Evolutionary conservation across 2,797 vertebrate species (phyloP).

Genomic region (Takifugu rubripes): DNA sequence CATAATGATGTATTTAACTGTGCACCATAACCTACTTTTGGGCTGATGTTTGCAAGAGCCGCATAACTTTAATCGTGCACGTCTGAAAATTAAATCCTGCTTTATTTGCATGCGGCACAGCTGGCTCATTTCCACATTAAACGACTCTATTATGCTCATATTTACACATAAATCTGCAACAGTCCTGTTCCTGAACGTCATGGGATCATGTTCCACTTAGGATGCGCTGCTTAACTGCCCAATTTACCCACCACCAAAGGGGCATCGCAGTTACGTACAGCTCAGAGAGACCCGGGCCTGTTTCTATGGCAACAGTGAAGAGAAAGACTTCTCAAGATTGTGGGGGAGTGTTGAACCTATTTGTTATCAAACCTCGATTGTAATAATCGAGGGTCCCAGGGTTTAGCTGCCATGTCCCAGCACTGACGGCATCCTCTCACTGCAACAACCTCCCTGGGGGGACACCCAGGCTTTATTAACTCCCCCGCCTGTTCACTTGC

Average conservation of each 20-base stretch:
- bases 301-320: conserved; percentile 70
- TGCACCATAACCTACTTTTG: not conserved
- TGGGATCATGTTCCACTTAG: conserved; percentile 37
- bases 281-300: conserved; percentile 39
- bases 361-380: conserved; percentile 37
- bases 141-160: not conserved
- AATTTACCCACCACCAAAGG: conserved; percentile 33
- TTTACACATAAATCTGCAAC: conserved; percentile 15
- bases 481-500: conserved; percentile 17
- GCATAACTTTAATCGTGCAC: not conserved
- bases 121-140: conserved; percentile 6
- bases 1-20: not conserved
- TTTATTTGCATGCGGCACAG: not conserved
- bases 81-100: not conserved
- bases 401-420: conserved; percentile 32
- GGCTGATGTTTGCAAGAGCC: not conserved
- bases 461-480: conserved; percentile 39
- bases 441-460: conserved; percentile 24
- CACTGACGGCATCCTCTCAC: conserved; percentile 37
- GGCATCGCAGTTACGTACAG: conserved; percentile 36
- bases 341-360: conserved; percentile 38
- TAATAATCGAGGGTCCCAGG: conserved; percentile 25
- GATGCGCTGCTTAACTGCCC: conserved; percentile 32
- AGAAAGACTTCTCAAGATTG: conserved; percentile 43
- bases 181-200: conserved; percentile 12